Evolutionary conservation across 2,888 invertebrate genomes (phyloP).

Genomic region (Callimorpha dominula): DNA sequence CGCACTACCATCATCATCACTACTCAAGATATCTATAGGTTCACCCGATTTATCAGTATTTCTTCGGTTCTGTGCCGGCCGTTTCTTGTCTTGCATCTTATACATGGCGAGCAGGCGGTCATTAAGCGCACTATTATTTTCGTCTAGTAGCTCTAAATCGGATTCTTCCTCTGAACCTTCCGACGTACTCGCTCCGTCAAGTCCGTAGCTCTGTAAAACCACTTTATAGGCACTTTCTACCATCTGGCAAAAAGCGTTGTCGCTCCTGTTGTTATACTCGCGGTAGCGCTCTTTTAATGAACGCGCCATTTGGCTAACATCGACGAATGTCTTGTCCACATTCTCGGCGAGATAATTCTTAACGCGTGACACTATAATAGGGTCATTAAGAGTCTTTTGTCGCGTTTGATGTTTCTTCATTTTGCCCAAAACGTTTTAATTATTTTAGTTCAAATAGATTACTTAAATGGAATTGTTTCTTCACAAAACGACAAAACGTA

Average conservation of each 20-base stretch:
- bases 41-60: conserved; percentile 78
- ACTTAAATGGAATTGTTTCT: conserved; percentile 50
- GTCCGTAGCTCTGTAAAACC: conserved; percentile 89
- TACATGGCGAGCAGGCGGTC: conserved; percentile 84
- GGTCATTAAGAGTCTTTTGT: conserved; percentile 83
- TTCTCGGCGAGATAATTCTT: conserved; percentile 93
- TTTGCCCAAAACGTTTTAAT: conserved; percentile 47
- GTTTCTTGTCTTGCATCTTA: conserved; percentile 83
- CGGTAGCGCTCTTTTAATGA: conserved; percentile 90
- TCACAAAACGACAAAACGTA: conserved; percentile 61
- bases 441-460: conserved; percentile 32
- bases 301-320: conserved; percentile 94
- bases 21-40: conserved; percentile 81
- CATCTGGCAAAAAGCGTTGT: conserved; percentile 91
- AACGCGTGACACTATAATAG: conserved; percentile 87
- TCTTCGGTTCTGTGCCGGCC: conserved; percentile 71
- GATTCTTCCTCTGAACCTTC: conserved; percentile 88
- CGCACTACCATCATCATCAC: conserved; percentile 76
- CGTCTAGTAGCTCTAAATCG: conserved; percentile 92
- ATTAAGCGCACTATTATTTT: conserved; percentile 91
- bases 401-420: conserved; percentile 85
- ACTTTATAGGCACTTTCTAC: conserved; percentile 93
- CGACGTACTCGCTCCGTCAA: conserved; percentile 87
- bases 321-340: conserved; percentile 92
- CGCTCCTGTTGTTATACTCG: conserved; percentile 94